A percentile compares a stretch with the other conserved stretches of the same genome.
These are phyloP conservation scores for Emesis russula DNA, from an alignment of 2,888 invertebrate species.

Conservation along the genomic window DNA sequence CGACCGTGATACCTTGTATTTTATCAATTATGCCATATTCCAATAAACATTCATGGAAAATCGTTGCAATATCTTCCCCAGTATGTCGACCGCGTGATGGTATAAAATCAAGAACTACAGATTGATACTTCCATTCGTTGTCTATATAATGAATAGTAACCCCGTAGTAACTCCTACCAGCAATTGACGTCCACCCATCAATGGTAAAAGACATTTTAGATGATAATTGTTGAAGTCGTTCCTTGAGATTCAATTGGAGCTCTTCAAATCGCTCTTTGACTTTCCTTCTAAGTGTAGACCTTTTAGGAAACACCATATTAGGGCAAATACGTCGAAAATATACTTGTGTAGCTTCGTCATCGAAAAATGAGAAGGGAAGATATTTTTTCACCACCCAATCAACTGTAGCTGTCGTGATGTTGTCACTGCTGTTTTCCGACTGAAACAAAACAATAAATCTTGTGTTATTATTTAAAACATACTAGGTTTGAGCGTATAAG, in stretches of 20 bases:
- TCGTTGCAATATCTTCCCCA: slow-evolving; percentile 82
- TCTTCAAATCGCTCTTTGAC: slow-evolving; percentile 84
- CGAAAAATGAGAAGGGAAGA: slow-evolving; percentile 74
- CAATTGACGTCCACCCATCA: slow-evolving; percentile 82
- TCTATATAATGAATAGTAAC: slow-evolving; percentile 81
- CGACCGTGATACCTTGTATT: slow-evolving; percentile 81
- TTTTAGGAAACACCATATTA: slow-evolving; percentile 85
- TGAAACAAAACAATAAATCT: slow-evolving; percentile 57
- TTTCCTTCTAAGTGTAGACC: slow-evolving; percentile 82
- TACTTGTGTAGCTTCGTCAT: too few relatives aligned
- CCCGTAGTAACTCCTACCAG: slow-evolving; percentile 83
- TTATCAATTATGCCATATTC: slow-evolving; percentile 69
- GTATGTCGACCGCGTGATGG: slow-evolving; percentile 81
- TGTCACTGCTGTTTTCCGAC: slow-evolving; percentile 82
- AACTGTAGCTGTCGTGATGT: slow-evolving; percentile 82
- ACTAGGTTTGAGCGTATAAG: slow-evolving; percentile 65
- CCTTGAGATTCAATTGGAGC: slow-evolving; percentile 78
- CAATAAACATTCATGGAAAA: slow-evolving; percentile 64
- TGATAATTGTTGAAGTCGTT: slow-evolving; percentile 80
- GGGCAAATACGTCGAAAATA: slow-evolving; percentile 73
- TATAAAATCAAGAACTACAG: slow-evolving; percentile 84
- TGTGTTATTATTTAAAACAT: slow-evolving; percentile 71
- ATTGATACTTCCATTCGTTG: slow-evolving; percentile 84
- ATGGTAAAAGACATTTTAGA: slow-evolving; percentile 80
- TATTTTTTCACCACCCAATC: slow-evolving; percentile 83